Base-by-base conservation (phyloP, 2,888 invertebrate genomes). In the Agonum fuliginosum region DNA sequence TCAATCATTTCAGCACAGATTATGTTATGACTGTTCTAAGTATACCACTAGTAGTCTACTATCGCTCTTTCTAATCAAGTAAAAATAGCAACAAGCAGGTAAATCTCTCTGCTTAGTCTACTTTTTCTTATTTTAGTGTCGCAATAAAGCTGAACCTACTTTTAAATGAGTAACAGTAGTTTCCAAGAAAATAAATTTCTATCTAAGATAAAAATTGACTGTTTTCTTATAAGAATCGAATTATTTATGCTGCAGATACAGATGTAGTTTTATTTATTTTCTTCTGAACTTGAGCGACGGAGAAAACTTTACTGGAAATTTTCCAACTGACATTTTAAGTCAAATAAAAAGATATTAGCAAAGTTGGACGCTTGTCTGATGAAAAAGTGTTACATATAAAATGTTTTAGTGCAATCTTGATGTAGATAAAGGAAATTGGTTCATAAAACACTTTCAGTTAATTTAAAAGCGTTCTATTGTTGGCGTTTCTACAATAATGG, bases 131-230 rank as follows among this genome's bases (percentile, higher is more conserved):
- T 19, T 46, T 54, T 12, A 54, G 22, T 24, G 54, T 22, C 12
- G 22, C 3, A 14, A 62, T 62, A 62, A 62, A 62, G 34, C 34
- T 30, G 19, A 62, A 62, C 62, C 62, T 62, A 62, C 62, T 62
- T 62, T 62, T 30, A 34, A 62, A 54, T 37, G 8, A 37, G 24
- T 20, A 54, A 4, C 22, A 22, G n/a, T 2, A 54, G n/a, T 24
- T 1, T 22, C 2, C 22, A 12, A 24, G 24, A 54, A 54, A 48
- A 22, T 51, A 3, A 51, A 54, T 54, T 54, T 24, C 24, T 54
- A 24, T 54, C 12, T 12, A 12, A 24, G 4, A 37, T 30, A 30
- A 22, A 27, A 54, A 24, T 30, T 30, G 0, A 30, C 10, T 62
- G 27, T 62, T 62, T 62, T 17, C 58, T 62, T 30, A 27, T 6